Evolutionary conservation across 2,797 vertebrate species (phyloP).

Genomic region (Carcharodon carcharias): DNA sequence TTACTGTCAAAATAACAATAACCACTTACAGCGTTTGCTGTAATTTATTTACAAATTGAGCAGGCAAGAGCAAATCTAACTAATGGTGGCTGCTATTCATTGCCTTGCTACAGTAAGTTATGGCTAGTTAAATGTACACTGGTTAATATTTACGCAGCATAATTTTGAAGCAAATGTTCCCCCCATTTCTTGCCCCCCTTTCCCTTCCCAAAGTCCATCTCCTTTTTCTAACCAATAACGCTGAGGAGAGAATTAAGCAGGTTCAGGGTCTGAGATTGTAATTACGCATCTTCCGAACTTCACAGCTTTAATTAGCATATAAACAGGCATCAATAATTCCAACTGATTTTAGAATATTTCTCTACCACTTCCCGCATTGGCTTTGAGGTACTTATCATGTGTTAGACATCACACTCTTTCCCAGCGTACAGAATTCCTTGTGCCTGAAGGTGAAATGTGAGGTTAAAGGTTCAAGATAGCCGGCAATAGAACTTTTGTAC

Average conservation of each 20-base stretch:
- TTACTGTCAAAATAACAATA: neutral
- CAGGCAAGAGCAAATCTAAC: neutral
- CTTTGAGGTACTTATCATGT: neutral
- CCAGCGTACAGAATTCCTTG: neutral
- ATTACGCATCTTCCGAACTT: neutral
- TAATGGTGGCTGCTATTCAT: neutral
- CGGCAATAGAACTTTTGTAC: neutral
- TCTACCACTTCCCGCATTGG: neutral
- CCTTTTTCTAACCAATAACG: neutral
- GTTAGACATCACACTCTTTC: neutral
- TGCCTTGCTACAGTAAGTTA: neutral
- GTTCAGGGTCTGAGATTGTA: neutral
- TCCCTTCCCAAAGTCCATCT: neutral
- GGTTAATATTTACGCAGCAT: neutral
- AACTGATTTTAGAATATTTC: neutral
- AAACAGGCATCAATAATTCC: neutral
- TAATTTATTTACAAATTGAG: neutral
- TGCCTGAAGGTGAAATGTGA: neutral
- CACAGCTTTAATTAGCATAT: neutral
- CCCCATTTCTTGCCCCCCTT: neutral
- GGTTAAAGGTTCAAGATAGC: neutral
- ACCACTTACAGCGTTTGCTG: neutral
- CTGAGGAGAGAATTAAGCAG: neutral
- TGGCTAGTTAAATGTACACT: neutral
- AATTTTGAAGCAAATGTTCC: neutral